These are phyloP conservation scores for Anisognathus igniventris DNA, from an alignment of 2,797 vertebrate species.

Conservation along the genomic window DNA sequence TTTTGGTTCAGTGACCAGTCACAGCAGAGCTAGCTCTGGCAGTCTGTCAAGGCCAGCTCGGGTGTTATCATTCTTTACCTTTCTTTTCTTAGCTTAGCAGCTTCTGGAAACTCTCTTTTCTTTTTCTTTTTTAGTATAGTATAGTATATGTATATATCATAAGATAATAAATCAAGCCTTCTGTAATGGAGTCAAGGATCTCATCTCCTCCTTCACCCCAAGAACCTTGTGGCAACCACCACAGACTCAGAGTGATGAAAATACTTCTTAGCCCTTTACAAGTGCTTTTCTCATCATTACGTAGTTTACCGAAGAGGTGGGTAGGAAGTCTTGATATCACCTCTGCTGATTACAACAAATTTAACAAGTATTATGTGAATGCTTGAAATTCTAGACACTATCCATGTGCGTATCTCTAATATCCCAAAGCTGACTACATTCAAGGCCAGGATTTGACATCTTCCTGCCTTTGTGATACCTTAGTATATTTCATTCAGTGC, in stretches of 20 bases:
- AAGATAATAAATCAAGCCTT: no score
- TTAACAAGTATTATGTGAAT: background rate
- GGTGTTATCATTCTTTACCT: no score
- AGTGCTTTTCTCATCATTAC: background rate
- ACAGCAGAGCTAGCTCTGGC: no score
- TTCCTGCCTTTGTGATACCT: background rate
- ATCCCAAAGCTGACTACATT: background rate
- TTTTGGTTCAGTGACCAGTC: no score
- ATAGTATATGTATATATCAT: no score
- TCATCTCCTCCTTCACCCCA: no score
- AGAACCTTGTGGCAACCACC: no score
- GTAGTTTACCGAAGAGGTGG: background rate
- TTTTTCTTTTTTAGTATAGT: no score
- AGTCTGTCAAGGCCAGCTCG: no score
- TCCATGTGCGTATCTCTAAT: background rate
- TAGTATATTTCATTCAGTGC: background rate
- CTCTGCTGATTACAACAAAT: background rate
- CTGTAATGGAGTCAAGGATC: no score
- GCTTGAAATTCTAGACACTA: background rate
- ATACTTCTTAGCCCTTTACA: background rate
- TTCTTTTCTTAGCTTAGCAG: no score
- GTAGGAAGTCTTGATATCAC: background rate
- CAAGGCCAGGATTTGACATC: background rate
- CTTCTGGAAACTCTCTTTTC: no score
- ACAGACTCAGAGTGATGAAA: background rate